Evolutionary conservation across 2,113 vertebrate genomes (phyloP), one percentile per base, ranked within the genome.

Genomic region (Phylloscopus trochilus): DNA sequence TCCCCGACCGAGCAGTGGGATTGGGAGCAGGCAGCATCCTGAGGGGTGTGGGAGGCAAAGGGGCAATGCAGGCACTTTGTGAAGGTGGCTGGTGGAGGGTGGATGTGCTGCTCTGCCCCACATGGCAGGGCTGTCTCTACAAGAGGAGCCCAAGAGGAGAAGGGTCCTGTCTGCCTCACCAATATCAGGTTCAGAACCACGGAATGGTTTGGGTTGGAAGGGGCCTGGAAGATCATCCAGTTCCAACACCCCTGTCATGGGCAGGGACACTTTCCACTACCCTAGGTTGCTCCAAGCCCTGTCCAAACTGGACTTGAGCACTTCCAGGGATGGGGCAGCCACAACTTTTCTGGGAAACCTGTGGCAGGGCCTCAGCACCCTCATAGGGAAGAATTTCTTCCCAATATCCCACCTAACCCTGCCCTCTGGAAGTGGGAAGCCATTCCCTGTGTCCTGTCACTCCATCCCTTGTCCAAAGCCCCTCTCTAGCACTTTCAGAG

Each of bases 311-410:
- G 49, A 0, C 17, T 49, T 22, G 13, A 0, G 27, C 51, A 23
- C 21, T 58, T 51, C 21, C 67, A 33, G 51, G 43, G 35, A 66
- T 58, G 43, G 2, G 2, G 10, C 35, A 80, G 43, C 17, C 51
- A 49, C 26, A 80, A 9, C 6, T 49, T 26, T 35, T 15, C 35
- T 64, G 58, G 16, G 2, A 1, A 56, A 1, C 2, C n/a, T 12
- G 0, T 43, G 1, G 14, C 49, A 72, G 16, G 6, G 3, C 8
- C 17, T 64, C 51, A 0, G 0, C 26, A 51, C 5, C 9, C 9
- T 51, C 51, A 1, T 4, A 35, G 20, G 0, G 1, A 58, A 43
- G 3, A 49, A 73, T 51, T 64, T 0, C 11, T 33, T 43, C 41
- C 66, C 21, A 44, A 11, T 16, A 44, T 88, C 33, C 15, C 35